These are phyloP conservation scores for Campoletis sonorensis DNA, from an alignment of 1,140 invertebrate genomes.

Conservation along the genomic window DNA sequence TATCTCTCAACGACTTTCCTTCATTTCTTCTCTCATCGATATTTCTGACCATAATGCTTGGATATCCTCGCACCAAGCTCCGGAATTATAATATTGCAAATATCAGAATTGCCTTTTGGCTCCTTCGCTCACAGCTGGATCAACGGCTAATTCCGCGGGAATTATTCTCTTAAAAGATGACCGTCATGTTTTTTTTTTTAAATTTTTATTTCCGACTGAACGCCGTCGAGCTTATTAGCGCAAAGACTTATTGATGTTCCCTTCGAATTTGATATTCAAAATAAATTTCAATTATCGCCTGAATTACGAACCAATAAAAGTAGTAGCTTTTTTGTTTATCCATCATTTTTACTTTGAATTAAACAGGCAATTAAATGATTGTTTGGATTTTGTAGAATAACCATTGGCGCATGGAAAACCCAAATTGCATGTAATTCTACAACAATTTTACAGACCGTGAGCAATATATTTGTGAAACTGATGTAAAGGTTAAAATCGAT, in stretches of 20 bases:
- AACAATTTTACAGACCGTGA: not conserved
- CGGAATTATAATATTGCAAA: not conserved
- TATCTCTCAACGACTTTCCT: not conserved
- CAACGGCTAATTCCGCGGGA: not conserved
- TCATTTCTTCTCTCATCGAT: constrained; percentile 1
- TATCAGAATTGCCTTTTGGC: not conserved
- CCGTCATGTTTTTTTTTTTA: not conserved
- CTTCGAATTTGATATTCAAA: too few relatives aligned
- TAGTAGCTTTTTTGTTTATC: too few relatives aligned
- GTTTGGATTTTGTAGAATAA: too few relatives aligned
- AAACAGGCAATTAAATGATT: too few relatives aligned
- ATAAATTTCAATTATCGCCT: too few relatives aligned
- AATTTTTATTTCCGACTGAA: not conserved
- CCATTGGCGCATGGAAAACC: too few relatives aligned
- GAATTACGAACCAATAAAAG: too few relatives aligned
- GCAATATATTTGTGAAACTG: not conserved
- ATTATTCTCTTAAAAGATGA: not conserved
- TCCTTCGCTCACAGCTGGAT: constrained; percentile 8
- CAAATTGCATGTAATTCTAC: not conserved
- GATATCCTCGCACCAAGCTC: not conserved
- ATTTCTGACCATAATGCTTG: not conserved
- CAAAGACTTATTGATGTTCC: not conserved
- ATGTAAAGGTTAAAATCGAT: constrained; percentile 20
- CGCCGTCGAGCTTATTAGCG: not conserved
- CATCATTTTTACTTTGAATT: too few relatives aligned